Percentiles rank a stretch among this genome's conserved stretches.
These are phyloP conservation scores for Schizotus pectinicornis DNA, from an alignment of 2,888 invertebrate species.

Conservation along the genomic window DNA sequence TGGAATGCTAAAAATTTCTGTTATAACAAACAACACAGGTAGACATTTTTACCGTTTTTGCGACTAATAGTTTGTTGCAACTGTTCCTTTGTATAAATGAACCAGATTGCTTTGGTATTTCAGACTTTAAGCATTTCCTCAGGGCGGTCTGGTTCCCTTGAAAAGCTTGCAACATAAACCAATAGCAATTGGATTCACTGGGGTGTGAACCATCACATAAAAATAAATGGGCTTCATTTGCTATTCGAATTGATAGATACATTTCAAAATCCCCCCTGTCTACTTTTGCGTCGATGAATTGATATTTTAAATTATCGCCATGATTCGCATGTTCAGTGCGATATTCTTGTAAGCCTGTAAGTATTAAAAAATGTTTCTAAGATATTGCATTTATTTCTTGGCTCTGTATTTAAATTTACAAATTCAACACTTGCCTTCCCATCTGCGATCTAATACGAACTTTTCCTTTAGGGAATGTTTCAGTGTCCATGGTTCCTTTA, in stretches of 20 bases:
- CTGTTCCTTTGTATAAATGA: too few species aligned
- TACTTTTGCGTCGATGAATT: background rate
- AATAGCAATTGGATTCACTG: conserved; percentile 10
- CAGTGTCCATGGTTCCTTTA: conserved; percentile 5
- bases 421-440: conserved; percentile 9
- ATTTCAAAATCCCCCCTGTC: conserved; percentile 4
- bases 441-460: conserved; percentile 13
- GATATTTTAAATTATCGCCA: background rate
- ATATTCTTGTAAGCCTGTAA: too few species aligned
- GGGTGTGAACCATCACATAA: conserved; percentile 15
- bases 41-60: too few species aligned
- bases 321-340: background rate
- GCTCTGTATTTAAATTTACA: background rate
- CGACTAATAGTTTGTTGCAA: too few species aligned
- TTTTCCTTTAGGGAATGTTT: background rate
- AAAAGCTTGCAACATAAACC: conserved; percentile 15
- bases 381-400: background rate
- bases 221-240: conserved; percentile 16
- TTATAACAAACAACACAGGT: too few species aligned
- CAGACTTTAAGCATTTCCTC: conserved; percentile 3
- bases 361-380: background rate
- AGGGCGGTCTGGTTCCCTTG: conserved; percentile 1
- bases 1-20: too few species aligned
- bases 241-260: conserved; percentile 10
- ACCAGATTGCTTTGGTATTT: background rate